phyloP scores from a whole-genome alignment of 1,140 invertebrate genomes.

The Cydia pomonella region DNA sequence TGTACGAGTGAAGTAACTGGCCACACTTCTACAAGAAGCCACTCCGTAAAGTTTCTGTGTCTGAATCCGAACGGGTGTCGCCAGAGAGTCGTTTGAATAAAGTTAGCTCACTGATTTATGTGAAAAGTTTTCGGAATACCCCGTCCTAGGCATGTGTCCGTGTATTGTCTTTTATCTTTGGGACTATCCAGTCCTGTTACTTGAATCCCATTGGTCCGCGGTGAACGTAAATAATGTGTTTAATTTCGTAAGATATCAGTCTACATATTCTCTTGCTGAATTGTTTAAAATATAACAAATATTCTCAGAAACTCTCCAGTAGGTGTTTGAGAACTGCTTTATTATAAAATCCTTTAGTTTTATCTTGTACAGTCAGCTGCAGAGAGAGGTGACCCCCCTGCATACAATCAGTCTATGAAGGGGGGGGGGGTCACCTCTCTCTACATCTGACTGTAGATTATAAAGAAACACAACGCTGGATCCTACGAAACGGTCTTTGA shows the following conservation, averaged over 20 bases:
- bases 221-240: background rate
- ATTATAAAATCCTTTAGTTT: too few relatives aligned
- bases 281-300: too few relatives aligned
- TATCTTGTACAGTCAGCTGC: too few relatives aligned
- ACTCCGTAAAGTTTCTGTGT: slow-evolving; percentile 66
- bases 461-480: too few relatives aligned
- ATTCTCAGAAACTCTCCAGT: too few relatives aligned
- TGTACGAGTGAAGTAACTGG: slow-evolving; percentile 45
- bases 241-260: background rate
- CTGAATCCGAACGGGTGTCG: slow-evolving; percentile 70
- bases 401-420: too few relatives aligned
- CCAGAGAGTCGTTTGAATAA: slow-evolving; percentile 77
- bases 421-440: too few relatives aligned
- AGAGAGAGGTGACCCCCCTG: too few relatives aligned
- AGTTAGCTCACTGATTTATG: slow-evolving; percentile 76
- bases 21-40: slow-evolving; percentile 56
- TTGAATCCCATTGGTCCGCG: slow-evolving; percentile 45
- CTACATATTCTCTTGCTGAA: too few relatives aligned
- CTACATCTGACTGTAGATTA: too few relatives aligned
- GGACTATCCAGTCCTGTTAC: slow-evolving; percentile 50
- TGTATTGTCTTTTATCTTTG: slow-evolving; percentile 61
- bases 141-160: slow-evolving; percentile 51
- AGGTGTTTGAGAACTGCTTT: too few relatives aligned
- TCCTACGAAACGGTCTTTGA: too few relatives aligned
- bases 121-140: slow-evolving; percentile 63